These are phyloP conservation scores for Syngnathus floridae DNA, from an alignment of 2,113 vertebrate genomes.

Conservation along the genomic window DNA sequence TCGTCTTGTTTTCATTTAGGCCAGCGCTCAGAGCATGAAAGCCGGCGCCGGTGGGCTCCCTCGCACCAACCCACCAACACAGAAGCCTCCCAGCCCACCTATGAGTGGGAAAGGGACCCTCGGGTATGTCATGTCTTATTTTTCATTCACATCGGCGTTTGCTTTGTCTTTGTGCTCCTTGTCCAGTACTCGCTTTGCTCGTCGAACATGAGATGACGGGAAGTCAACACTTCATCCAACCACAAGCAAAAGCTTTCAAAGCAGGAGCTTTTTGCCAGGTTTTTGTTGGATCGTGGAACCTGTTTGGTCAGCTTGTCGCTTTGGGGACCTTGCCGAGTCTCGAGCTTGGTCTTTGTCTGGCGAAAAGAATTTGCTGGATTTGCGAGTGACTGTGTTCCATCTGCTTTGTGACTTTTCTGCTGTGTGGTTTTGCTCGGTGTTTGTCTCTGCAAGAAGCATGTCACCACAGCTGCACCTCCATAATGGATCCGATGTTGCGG, in stretches of 20 bases:
- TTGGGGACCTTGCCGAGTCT: constrained; percentile 15
- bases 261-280: background rate
- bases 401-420: constrained; percentile 5
- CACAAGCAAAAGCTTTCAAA: background rate
- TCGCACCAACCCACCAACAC: constrained; percentile 92
- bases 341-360: constrained; percentile 16
- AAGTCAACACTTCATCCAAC: background rate
- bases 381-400: constrained; percentile 6
- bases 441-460: constrained; percentile 39
- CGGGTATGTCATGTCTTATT: constrained; percentile 76
- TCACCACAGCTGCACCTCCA: constrained; percentile 41
- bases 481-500: constrained; percentile 25
- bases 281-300: constrained; percentile 21
- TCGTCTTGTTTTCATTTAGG: constrained; percentile 63
- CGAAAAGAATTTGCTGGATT: background rate
- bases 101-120: constrained; percentile 94
- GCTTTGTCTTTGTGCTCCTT: background rate
- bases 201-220: background rate
- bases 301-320: constrained; percentile 12
- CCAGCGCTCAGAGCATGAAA: constrained; percentile 98
- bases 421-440: constrained; percentile 10
- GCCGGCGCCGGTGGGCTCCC: constrained; percentile 87
- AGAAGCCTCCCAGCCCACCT: constrained; percentile 96
- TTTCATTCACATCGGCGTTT: background rate
- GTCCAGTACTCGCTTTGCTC: background rate